A percentile compares a stretch with the other conserved stretches of the same genome.
Conservation (phyloP, 2,888 invertebrate genomes). For the Epistrophella euchroma region DNA sequence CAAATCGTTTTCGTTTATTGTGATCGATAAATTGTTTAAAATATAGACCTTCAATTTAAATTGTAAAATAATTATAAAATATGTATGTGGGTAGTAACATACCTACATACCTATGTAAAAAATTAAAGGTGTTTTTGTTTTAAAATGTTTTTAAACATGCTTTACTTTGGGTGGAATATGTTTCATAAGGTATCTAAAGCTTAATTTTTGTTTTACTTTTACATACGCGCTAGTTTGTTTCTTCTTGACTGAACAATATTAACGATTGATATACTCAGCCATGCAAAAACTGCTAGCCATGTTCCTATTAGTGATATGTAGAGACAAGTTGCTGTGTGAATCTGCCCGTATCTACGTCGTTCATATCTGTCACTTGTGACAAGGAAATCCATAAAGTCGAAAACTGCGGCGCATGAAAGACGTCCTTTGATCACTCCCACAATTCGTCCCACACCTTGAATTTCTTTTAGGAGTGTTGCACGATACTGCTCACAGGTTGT, state of each 20-base stretch:
- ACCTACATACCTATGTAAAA: neutral
- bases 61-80: neutral
- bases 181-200: conserved; percentile 33
- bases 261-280: conserved; percentile 85
- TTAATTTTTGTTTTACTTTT: conserved; percentile 35
- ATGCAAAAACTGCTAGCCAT: conserved; percentile 86
- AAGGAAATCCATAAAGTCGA: conserved; percentile 93
- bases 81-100: neutral
- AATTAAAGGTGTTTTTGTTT: neutral
- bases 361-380: conserved; percentile 88
- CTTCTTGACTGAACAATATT: conserved; percentile 85
- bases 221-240: conserved; percentile 81
- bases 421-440: conserved; percentile 84
- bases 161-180: conserved; percentile 57
- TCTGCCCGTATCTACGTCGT: conserved; percentile 87
- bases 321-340: conserved; percentile 89
- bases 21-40: conserved; percentile 5
- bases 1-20: conserved; percentile 50
- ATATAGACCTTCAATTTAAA: neutral
- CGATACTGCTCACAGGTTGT: conserved; percentile 91
- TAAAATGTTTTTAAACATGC: conserved; percentile 31
- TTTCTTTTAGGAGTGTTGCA: conserved; percentile 86
- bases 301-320: conserved; percentile 87
- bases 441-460: conserved; percentile 83
- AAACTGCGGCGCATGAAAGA: conserved; percentile 89